Base-by-base conservation (phyloP, 2,797 vertebrate species). In the Neopelma chrysocephalum region DNA sequence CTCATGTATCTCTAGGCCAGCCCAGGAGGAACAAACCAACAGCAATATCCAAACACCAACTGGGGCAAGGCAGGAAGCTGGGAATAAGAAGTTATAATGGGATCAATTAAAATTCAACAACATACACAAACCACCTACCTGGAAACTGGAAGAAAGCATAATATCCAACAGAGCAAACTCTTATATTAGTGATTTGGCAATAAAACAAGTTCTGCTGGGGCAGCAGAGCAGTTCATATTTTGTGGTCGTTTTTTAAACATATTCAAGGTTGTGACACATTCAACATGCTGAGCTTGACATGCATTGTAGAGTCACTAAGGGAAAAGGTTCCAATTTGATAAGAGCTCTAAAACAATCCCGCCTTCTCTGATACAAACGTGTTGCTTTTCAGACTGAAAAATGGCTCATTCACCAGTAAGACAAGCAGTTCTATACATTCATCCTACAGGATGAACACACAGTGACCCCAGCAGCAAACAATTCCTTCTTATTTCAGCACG, bases 121-220 rank as follows among this genome's bases (percentile, higher is more conserved):
- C 48, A 68, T 8, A 84, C 6, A 86, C 36, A 50, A 88, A 32
- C 60, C 43, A 95, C 93, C 69, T 91, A 96, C 91, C 93, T 95
- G 95, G 29, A 88, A 83, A 64, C 89, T 66, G 62, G 20, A 94
- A 94, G 56, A 48, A 96, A 92, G 45, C 26, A 48, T 6, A 77
- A 83, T 9, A 76, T 0, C 22, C 9, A 89, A 56, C 18, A 90
- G 16, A 86, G 11, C 12, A 93, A 82, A 77, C 9, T 66, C 36
- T 50, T 61, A 38, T 6, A 76, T 73, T 31, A 69, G 45, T 62
- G 10, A 73, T 61, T 12, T 29, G 19, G 15, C 40, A 94, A 79
- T 65, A 84, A 66, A 61, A 27, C 3, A 66, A 61, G 48, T 68
- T 81, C 77, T 80, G 22, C 27, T 82, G 47, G 26, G 36, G 40